phyloP scores from a whole-genome alignment of 1,140 invertebrate genomes.

The Sycophila sp. region DNA sequence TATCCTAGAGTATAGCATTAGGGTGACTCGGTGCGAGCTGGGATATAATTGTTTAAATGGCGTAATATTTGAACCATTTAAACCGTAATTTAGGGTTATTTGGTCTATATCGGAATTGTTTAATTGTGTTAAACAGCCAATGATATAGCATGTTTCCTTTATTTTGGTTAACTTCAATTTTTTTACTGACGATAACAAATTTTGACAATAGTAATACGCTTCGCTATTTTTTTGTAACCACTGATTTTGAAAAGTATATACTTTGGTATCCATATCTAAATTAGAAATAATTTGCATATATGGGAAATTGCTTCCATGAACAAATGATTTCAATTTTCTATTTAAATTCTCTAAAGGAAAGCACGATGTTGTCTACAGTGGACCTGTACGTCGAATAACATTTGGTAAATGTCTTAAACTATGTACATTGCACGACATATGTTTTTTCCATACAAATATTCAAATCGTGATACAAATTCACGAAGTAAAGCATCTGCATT shows the following conservation, averaged over 20 bases:
- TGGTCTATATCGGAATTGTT: background rate
- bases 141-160: background rate
- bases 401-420: conserved; percentile 35
- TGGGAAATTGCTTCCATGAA: background rate
- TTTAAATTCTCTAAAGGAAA: conserved; percentile 43
- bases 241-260: background rate
- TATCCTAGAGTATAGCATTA: too few species aligned
- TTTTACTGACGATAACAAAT: background rate
- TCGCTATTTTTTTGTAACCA: background rate
- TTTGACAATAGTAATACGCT: background rate
- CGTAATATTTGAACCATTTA: background rate
- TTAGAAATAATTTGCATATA: background rate
- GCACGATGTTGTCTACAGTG: conserved; percentile 37
- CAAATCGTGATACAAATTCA: conserved; percentile 31
- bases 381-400: conserved; percentile 29
- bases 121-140: background rate
- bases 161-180: background rate
- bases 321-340: too few species aligned
- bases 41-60: background rate
- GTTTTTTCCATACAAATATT: conserved; percentile 25
- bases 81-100: background rate
- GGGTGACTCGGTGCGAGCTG: too few species aligned
- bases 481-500: conserved; percentile 10
- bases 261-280: conserved; percentile 21
- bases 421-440: conserved; percentile 39